Base-by-base conservation (phyloP, 30 jellyfish, hydroid and myxozoan species). In the Cassiopea xamachana region DNA sequence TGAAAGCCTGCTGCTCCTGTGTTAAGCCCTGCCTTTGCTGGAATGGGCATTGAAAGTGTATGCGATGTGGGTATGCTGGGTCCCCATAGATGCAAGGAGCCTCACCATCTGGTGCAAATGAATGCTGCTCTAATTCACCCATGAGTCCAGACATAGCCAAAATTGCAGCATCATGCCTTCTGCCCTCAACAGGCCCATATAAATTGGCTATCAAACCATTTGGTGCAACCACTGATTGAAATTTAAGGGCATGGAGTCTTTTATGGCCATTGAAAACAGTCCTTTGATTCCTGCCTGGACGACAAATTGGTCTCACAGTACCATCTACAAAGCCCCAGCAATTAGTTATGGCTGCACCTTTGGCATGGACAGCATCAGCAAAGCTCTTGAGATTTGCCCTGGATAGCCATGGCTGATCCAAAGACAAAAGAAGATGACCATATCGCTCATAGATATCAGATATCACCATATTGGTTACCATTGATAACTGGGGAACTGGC, bases 31-130 rank as follows among this genome's bases (percentile, higher is more conserved):
- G 88, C 51, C 89, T 85, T 8, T 48, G 71, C 45, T 47, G 47
- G 46, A 67, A 67, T 67, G 76, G 76, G 76, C 76, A 19, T 19
- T 67, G 76, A 67, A 67, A 19, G 46, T 67, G 46, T 67, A 67
- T 67, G 43, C 76, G 43, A 19, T 67, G 76, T 16, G 76, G 76
- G 46, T 67, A 67, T 14, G 76, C 76, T 67, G 76, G 76, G 19
- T 89, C 96, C 74, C 96, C 93, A 80, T 89, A 79, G 46, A 89
- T 70, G 80, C 88, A 69, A 19, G 81, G 19, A 1, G 88, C 89
- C 74, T 82, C 75, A 10, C 93, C 94, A 68, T 69, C 75, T 89
- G 73, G 88, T 27, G 72, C 51, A 16, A 78, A 60, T 46, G 92
- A 46, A 60, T 44, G 10, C 90, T 71, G 88, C 77, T 76, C 83